Evolutionary conservation across 2,797 vertebrate species (phyloP).

Genomic region (Parauchenoglanis punctatus): DNA sequence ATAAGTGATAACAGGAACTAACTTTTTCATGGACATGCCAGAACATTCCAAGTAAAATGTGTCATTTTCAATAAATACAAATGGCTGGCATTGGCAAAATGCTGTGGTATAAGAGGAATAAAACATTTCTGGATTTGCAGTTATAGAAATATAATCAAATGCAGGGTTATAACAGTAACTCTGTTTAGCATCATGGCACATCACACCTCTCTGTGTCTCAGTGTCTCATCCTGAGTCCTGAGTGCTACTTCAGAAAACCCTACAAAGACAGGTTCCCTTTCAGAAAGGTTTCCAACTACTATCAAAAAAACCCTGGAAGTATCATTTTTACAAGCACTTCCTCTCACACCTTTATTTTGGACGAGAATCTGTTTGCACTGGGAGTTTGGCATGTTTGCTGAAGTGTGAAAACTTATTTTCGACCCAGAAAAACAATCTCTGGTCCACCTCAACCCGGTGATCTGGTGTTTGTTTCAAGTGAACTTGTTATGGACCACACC

Average conservation of each 20-base stretch:
- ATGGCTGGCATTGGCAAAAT: neutral
- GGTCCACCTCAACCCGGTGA: neutral
- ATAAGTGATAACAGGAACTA: neutral
- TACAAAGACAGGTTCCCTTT: neutral
- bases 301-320: neutral
- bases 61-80: neutral
- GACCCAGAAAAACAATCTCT: neutral
- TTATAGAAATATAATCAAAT: neutral
- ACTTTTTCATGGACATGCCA: neutral
- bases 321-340: neutral
- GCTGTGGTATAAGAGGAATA: neutral
- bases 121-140: neutral
- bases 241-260: neutral
- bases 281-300: neutral
- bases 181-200: neutral
- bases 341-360: neutral
- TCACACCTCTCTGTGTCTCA: no score
- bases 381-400: constrained; percentile 4
- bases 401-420: constrained; percentile 16
- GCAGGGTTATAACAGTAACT: neutral
- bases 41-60: neutral
- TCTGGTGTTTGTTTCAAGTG: neutral
- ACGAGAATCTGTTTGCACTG: neutral
- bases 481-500: neutral
- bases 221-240: neutral